Evolutionary conservation across 2,113 vertebrate genomes (phyloP), one percentile per base, ranked within the genome.

Genomic region (Brachyhypopomus gauderio): DNA sequence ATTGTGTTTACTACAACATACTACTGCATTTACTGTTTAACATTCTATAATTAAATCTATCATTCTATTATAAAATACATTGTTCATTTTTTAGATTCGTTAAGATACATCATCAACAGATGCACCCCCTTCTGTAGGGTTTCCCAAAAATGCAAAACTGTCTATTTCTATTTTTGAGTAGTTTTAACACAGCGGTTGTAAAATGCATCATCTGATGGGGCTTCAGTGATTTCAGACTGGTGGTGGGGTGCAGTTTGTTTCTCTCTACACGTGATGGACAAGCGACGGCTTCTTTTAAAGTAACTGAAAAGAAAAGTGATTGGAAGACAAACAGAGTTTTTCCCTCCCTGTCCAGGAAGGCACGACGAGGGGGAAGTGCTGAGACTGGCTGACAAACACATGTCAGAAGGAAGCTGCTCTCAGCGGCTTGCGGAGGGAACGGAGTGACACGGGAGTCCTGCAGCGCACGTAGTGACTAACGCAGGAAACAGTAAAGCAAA

Each of bases 261-360:
- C 52, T 25, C 66, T 22, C 23, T 1, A 36, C 9, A 11, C 55
- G 55, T 84, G 71, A 82, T 48, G 64, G 59, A 11, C 34, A 38
- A 59, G 63, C 36, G 77, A 70, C 78, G 72, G 73, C 34, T 72
- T 14, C 78, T 84, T 80, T 80, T 52, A 30, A 56, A n/a, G 72
- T 8, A 7, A 69, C 73, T 45, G 66, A 83, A 72, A 59, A 84
- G 78, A 79, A 79, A 79, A 79, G 63, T 75, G 77, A 76, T 71
- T 81, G 72, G 63, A 69, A 48, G 27, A 55, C 63, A 81, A 81
- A 81, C 80, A 81, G 48, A 16, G 78, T 78, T 58, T 23, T 48
- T 38, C 23, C 27, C 25, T 41, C 48, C 71, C 5, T 59, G 38
- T 22, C 36, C 38, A 38, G 7, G 38, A 7, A 38, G 38, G 38